Evolutionary conservation across 2,113 vertebrate genomes (phyloP).

Genomic region (Pygoscelis antarcticus): DNA sequence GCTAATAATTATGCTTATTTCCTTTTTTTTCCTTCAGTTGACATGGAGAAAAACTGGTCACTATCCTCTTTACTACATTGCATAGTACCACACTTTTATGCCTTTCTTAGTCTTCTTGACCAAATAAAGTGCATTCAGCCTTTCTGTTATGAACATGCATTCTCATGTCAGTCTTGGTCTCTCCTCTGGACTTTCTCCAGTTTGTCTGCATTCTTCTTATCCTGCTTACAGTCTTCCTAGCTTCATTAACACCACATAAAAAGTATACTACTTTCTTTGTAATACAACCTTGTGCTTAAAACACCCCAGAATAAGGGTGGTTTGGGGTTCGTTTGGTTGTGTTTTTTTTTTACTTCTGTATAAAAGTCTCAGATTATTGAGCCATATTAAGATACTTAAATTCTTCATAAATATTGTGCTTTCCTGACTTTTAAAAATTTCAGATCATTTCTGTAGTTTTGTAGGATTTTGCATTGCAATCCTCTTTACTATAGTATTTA

Average conservation of each 20-base stretch:
- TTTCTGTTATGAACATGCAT: neutral
- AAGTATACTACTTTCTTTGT: neutral
- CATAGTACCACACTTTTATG: neutral
- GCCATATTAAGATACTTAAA: neutral
- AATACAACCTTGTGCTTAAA: neutral
- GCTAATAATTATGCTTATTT: neutral
- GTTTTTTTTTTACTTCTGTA: neutral
- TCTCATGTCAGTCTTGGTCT: neutral
- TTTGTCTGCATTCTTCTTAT: neutral
- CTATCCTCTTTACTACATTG: neutral
- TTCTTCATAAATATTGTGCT: neutral
- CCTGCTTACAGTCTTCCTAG: neutral
- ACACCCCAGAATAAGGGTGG: neutral
- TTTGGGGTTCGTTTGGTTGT: neutral
- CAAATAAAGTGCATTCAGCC: neutral
- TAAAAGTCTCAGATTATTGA: neutral
- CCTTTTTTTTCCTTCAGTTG: neutral
- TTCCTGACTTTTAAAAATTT: neutral
- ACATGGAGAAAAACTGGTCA: neutral
- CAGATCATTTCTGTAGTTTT: neutral
- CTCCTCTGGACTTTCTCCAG: neutral
- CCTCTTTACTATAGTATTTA: neutral
- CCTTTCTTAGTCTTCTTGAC: neutral
- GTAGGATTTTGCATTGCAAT: neutral
- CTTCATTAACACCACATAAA: neutral